Conservation (phyloP, 2,888 invertebrate genomes). For the Drosophila mercatorum region DNA sequence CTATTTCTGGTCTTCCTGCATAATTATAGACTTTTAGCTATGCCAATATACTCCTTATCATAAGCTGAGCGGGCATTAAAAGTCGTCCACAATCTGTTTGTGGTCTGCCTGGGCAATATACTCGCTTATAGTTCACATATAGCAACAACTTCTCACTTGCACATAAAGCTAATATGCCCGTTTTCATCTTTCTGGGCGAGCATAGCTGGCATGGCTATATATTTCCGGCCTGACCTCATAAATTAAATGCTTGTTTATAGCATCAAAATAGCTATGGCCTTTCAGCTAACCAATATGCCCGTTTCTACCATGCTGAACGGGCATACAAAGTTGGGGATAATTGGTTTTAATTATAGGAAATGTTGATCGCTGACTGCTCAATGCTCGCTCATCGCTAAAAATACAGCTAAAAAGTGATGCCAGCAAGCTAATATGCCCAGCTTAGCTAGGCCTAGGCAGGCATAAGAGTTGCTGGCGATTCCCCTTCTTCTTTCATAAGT, state of each 20-base stretch:
- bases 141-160: not conserved
- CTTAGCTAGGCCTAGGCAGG: accelerated
- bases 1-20: no score
- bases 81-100: no score
- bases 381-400: not conserved
- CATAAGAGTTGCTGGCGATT: not conserved
- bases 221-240: not conserved
- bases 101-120: no score
- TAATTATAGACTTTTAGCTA: no score
- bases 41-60: no score
- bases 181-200: not conserved
- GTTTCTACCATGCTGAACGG: no score
- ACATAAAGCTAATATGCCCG: not conserved
- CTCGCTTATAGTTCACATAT: no score
- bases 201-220: not conserved
- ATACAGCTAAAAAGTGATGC: not conserved
- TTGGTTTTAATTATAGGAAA: not conserved
- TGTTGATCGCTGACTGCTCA: not conserved
- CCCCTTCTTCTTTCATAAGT: not conserved
- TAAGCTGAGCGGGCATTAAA: no score
- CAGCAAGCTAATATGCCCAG: not conserved
- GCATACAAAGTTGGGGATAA: not conserved
- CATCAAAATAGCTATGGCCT: not conserved
- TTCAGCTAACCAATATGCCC: not conserved
- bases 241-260: not conserved